These are phyloP conservation scores for Aphelocoma coerulescens DNA, from an alignment of 2,113 vertebrate genomes.

Conservation along the genomic window DNA sequence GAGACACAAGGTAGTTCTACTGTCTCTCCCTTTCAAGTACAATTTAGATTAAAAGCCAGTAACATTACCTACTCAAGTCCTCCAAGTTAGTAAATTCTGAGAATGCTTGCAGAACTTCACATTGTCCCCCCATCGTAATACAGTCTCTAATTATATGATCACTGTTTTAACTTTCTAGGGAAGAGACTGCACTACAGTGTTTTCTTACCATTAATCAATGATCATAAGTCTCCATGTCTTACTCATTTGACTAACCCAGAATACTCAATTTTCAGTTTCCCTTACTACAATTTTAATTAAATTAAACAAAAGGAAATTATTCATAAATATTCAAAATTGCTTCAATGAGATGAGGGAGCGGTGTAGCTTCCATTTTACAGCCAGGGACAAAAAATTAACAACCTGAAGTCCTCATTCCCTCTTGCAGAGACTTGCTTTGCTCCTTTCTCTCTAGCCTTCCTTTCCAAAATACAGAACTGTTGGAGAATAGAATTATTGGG, in stretches of 20 bases:
- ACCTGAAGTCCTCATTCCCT: not conserved
- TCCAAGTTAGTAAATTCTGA: not conserved
- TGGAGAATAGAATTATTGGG: too few species aligned
- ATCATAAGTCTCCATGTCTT: not conserved
- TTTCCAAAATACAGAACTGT: not conserved
- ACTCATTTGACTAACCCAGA: not conserved
- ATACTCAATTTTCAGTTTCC: not conserved
- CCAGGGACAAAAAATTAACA: not conserved
- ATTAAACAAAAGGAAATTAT: not conserved
- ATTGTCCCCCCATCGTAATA: not conserved
- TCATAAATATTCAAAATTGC: not conserved
- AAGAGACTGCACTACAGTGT: not conserved
- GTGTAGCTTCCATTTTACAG: not conserved
- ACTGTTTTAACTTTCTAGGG: not conserved
- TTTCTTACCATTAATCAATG: not conserved
- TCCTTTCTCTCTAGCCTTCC: not conserved
- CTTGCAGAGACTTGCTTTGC: not conserved
- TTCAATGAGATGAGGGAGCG: not conserved
- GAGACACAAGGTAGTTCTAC: not conserved
- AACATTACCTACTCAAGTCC: not conserved
- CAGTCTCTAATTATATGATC: not conserved
- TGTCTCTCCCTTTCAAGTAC: not conserved
- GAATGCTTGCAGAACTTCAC: not conserved
- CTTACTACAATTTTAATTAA: not conserved
- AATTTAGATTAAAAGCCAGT: not conserved